A percentile compares a stretch with the other conserved stretches of the same genome.
Conservation (phyloP, 2,113 vertebrate species). For the Bolborhynchus lineola region DNA sequence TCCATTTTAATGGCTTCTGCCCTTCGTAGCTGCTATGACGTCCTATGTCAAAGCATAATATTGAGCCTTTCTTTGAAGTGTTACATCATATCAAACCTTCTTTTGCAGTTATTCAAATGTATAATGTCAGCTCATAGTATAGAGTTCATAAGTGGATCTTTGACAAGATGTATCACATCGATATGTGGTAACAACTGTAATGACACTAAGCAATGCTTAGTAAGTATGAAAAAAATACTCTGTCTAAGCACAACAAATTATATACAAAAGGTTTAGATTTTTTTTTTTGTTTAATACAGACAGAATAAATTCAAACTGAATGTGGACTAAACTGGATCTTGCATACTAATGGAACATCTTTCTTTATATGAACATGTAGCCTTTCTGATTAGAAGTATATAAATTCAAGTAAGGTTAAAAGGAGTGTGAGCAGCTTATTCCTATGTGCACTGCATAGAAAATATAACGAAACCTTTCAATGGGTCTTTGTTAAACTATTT, state of each 20-base stretch:
- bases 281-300: not conserved
- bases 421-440: not conserved
- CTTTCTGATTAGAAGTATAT: not conserved
- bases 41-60: slow-evolving; percentile 35
- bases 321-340: not conserved
- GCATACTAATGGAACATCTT: not conserved
- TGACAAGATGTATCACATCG: slow-evolving; percentile 25
- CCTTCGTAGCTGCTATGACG: not conserved
- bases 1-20: slow-evolving; percentile 25
- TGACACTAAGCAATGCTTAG: not conserved
- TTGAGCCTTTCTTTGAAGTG: slow-evolving; percentile 38
- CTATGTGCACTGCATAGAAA: not conserved
- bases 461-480: not conserved
- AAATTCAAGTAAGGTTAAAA: not conserved
- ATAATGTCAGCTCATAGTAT: not conserved
- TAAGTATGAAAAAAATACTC: not conserved
- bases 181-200: not conserved
- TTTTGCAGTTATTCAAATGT: slow-evolving; percentile 44
- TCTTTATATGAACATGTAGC: not conserved
- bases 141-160: slow-evolving; percentile 18
- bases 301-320: not conserved
- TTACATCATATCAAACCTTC: slow-evolving; percentile 16
- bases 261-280: not conserved
- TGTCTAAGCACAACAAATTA: not conserved
- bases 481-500: not conserved